A percentile compares a stretch with the other conserved stretches of the same genome.
Evolutionary conservation across 2,797 vertebrate species (phyloP).

Genomic region (Salmo trutta): DNA sequence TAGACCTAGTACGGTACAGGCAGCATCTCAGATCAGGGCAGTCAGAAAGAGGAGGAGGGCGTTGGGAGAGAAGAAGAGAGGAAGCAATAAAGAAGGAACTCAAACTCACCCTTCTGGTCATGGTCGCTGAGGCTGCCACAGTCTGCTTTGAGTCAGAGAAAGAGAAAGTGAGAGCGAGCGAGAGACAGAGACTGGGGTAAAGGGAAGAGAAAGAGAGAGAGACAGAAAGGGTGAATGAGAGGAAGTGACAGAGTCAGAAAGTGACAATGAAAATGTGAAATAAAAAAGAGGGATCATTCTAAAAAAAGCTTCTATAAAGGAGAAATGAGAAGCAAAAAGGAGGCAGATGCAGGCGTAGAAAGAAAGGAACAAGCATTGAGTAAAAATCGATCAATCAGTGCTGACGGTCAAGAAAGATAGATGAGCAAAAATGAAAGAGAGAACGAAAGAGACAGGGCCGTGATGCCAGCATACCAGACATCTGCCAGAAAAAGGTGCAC

Average conservation of each 20-base stretch:
- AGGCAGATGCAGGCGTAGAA: slow-evolving; percentile 9
- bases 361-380: not conserved
- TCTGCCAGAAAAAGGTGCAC: slow-evolving; percentile 36
- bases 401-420: not conserved
- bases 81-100: slow-evolving; percentile 45
- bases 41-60: not conserved
- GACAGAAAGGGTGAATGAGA: not conserved
- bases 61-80: slow-evolving; percentile 2
- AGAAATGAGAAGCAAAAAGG: not conserved
- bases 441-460: slow-evolving; percentile 54
- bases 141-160: slow-evolving; percentile 57
- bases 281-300: slow-evolving; percentile 6
- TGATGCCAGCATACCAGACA: slow-evolving; percentile 51
- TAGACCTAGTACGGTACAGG: not conserved
- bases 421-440: not conserved
- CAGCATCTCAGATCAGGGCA: slow-evolving; percentile 32
- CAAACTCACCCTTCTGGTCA: slow-evolving; percentile 69
- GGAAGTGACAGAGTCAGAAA: not conserved
- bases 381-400: not conserved
- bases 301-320: slow-evolving; percentile 1
- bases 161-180: slow-evolving; percentile 9
- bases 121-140: slow-evolving; percentile 65
- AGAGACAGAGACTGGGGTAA: slow-evolving; percentile 13
- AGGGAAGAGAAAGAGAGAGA: slow-evolving; percentile 30
- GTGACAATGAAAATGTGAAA: not conserved